Evolutionary conservation across 2,888 invertebrate genomes (phyloP).

Genomic region (Prosapia bicincta): DNA sequence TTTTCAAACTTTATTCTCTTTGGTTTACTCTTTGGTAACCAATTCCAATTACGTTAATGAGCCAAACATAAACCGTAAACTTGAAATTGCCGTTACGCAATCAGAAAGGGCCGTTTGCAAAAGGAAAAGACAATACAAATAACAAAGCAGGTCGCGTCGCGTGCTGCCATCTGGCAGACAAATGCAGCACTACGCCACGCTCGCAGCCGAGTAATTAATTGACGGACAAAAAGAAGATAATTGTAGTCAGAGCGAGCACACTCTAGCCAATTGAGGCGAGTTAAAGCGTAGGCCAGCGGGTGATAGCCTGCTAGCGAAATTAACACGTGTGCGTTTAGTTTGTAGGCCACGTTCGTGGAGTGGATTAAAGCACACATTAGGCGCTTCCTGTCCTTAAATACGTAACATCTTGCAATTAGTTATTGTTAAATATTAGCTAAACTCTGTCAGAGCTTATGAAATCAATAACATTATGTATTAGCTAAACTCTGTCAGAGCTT

Average conservation of each 20-base stretch:
- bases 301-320: constrained; percentile 10
- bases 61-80: background rate
- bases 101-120: background rate
- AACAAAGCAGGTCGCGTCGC: background rate
- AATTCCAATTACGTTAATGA: background rate
- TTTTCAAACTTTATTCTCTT: background rate
- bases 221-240: constrained; percentile 9
- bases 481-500: too few species aligned
- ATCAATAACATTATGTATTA: too few species aligned
- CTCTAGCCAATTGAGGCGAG: constrained; percentile 27
- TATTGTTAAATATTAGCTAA: too few species aligned
- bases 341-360: background rate
- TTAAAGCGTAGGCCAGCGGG: constrained; percentile 9
- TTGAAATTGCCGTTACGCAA: background rate
- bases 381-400: too few species aligned
- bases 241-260: constrained; percentile 15
- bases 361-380: too few species aligned
- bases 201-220: constrained; percentile 9
- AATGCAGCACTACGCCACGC: background rate
- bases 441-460: too few species aligned
- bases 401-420: too few species aligned
- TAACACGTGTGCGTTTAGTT: background rate
- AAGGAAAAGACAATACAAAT: background rate
- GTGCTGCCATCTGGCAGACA: constrained; percentile 15
- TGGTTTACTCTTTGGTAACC: background rate